phyloP scores from a whole-genome alignment of 2,797 vertebrate genomes.

The Leptatherina wallacei region DNA sequence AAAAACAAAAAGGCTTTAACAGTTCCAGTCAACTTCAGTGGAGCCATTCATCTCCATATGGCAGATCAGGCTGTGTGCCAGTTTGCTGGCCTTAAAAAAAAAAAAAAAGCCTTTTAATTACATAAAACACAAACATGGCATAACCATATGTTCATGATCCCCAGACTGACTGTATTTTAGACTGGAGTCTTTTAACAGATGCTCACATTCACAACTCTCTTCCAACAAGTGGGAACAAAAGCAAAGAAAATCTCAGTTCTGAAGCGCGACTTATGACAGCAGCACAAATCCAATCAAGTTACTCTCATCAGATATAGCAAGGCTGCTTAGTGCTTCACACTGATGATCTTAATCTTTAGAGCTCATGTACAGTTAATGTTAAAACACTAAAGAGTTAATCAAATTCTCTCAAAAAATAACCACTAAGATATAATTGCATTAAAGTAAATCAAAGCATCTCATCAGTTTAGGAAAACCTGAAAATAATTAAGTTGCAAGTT shows the following conservation, averaged over 20 bases:
- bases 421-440: slow-evolving; percentile 37
- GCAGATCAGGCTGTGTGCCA: slow-evolving; percentile 41
- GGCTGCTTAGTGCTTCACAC: slow-evolving; percentile 1
- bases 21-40: slow-evolving; percentile 29
- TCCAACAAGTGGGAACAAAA: slow-evolving; percentile 31
- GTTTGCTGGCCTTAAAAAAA: slow-evolving; percentile 26
- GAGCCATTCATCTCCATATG: slow-evolving; percentile 45
- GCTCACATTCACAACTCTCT: slow-evolving; percentile 24
- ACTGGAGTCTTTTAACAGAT: slow-evolving; percentile 57
- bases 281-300: neutral
- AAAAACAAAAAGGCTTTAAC: slow-evolving; percentile 24
- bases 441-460: slow-evolving; percentile 51
- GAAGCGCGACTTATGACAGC: slow-evolving; percentile 13
- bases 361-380: slow-evolving; percentile 38
- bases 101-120: slow-evolving; percentile 59
- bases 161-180: slow-evolving; percentile 40
- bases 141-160: slow-evolving; percentile 57
- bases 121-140: slow-evolving; percentile 57
- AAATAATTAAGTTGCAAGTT: slow-evolving; percentile 36
- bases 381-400: slow-evolving; percentile 8
- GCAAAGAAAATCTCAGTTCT: neutral
- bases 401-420: slow-evolving; percentile 38
- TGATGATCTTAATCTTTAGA: slow-evolving; percentile 18
- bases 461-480: slow-evolving; percentile 16
- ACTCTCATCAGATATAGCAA: neutral